phyloP scores from a whole-genome alignment of 1,140 invertebrate genomes.

The Cryptotermes secundus region DNA sequence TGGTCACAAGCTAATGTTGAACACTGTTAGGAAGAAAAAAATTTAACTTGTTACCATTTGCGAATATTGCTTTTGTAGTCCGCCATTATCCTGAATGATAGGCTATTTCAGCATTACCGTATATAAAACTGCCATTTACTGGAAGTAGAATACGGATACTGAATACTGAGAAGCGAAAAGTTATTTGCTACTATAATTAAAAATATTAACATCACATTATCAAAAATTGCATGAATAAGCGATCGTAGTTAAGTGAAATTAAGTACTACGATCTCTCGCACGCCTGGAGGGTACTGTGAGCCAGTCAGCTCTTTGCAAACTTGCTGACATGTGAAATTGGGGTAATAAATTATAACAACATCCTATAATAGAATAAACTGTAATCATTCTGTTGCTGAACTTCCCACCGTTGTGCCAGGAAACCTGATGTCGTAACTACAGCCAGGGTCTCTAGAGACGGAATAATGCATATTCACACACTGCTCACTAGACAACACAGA shows the following conservation, averaged over 20 bases:
- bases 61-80: not conserved
- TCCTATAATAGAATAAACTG: constrained; percentile 11
- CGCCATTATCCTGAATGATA: not conserved
- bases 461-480: not conserved
- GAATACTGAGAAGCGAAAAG: not conserved
- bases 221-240: not conserved
- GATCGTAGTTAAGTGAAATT: not conserved
- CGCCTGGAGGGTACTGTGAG: not conserved
- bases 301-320: not conserved
- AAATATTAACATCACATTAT: not conserved
- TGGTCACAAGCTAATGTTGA: not conserved
- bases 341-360: constrained; percentile 6
- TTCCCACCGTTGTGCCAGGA: not conserved
- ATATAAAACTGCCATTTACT: not conserved
- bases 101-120: not conserved
- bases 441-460: too few relatives aligned
- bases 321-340: constrained; percentile 6
- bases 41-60: not conserved
- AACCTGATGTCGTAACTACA: not conserved
- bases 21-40: not conserved
- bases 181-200: not conserved
- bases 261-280: not conserved
- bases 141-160: not conserved
- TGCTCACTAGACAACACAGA: not conserved
- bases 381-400: not conserved